A percentile compares a stretch with the other conserved stretches of the same genome.
Evolutionary conservation across 1,140 invertebrate genomes (phyloP).

Genomic region (Drosophila saltans): DNA sequence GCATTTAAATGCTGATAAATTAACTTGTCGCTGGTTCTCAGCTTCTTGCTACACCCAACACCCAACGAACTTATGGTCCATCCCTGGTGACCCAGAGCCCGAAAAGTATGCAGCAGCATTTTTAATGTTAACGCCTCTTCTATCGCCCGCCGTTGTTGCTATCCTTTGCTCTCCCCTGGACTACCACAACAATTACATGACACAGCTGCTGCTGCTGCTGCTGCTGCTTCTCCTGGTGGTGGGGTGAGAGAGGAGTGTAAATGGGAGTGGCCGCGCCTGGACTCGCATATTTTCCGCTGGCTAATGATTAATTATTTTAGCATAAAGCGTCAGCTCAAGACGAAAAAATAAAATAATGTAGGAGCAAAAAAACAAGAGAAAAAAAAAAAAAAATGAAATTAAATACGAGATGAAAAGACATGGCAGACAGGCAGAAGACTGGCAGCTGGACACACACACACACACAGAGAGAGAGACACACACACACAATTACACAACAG

Average conservation of each 20-base stretch:
- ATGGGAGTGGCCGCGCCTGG: conserved; percentile 17
- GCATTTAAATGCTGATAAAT: conserved; percentile 80
- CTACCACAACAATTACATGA: conserved; percentile 73
- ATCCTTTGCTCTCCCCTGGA: background rate
- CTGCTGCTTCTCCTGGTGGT: conserved; percentile 51
- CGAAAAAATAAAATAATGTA: conserved; percentile 29
- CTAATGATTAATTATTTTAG: conserved; percentile 82
- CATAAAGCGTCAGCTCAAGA: conserved; percentile 80
- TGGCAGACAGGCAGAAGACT: conserved; percentile 13
- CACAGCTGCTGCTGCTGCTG: conserved; percentile 61
- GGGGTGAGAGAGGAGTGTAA: background rate
- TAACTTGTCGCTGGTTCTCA: conserved; percentile 58
- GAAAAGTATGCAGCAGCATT: conserved; percentile 62
- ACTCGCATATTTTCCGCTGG: conserved; percentile 71
- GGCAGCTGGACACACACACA: conserved; percentile 39
- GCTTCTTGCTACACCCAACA: conserved; percentile 11
- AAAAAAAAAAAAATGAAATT: conserved; percentile 64
- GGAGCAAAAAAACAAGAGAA: conserved; percentile 5
- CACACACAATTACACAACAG: conserved; percentile 9
- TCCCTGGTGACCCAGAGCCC: conserved; percentile 16
- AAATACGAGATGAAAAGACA: conserved; percentile 61
- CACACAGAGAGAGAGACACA: conserved; percentile 18
- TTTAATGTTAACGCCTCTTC: conserved; percentile 57
- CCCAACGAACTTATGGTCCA: conserved; percentile 14
- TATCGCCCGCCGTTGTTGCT: conserved; percentile 10